Base-by-base conservation (phyloP, 1,140 invertebrate genomes). In the Patella vulgata region DNA sequence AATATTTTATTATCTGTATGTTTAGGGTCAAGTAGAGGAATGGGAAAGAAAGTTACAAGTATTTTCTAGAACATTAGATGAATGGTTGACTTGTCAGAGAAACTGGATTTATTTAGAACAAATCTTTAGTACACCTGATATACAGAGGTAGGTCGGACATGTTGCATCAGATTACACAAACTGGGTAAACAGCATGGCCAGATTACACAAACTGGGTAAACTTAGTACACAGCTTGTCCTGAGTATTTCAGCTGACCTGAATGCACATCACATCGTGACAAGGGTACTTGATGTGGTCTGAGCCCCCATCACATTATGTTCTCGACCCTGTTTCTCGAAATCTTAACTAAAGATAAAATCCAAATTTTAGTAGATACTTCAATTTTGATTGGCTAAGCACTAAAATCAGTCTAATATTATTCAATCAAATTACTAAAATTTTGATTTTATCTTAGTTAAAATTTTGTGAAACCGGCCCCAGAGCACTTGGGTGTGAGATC, bases 51-150 rank as follows among this genome's bases (percentile, higher is more conserved):
- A 90, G 25, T 77, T 95, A 62, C 89, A 92, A 30, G 74, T 92
- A 0, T 93, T 95, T 77, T 82, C 87, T 1, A 88, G 85, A 64
- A 93, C 91, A 5, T 79, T 91, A 84, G 92, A 94, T 79, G 91
- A 91, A 78, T 95, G 93, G 93, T 87, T 89, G 73, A 87, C 87
- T 36, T 93, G 92, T 70, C 93, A 95, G 78, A 89, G 90, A 70
- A 91, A 91, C 44, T 95, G 92, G 92, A 85, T 94, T 3, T 94
- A 95, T 73, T 82, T 95, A 46, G 92, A 95, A 78, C 91, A 92
- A 5, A 94, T 95, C 71, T 95, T 95, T 79, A 90, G 90, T n/a
- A 92, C 92, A 1, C 91, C 92, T 0, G 93, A 94, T 73, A 94
- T 95, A 67, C 93, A 95, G 74, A 76, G 80, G 79, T 83, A 71